Percentiles rank a stretch among this genome's conserved stretches.
Conservation (phyloP, 2,113 vertebrate genomes). For the human region DNA sequence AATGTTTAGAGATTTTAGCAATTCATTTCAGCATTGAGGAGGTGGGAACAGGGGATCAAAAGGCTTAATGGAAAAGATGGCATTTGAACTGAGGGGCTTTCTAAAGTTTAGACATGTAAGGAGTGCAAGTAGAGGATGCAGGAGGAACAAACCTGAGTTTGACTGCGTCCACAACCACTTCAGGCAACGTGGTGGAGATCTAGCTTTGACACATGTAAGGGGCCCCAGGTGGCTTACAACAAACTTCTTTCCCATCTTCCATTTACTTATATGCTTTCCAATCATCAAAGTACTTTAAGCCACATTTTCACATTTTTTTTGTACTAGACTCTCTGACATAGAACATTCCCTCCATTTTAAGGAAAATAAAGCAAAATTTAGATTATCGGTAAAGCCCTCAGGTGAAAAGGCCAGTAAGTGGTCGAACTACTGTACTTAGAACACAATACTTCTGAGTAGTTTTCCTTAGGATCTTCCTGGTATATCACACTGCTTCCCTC, state of each 20-base stretch:
- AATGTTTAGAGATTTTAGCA: neutral
- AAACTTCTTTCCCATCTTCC: neutral
- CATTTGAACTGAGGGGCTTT: neutral
- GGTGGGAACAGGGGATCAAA: neutral
- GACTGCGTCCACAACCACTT: neutral
- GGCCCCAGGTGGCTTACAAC: neutral
- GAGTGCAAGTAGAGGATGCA: neutral
- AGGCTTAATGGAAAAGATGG: neutral
- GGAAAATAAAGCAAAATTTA: neutral
- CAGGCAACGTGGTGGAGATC: neutral
- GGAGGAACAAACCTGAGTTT: neutral
- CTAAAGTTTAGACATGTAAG: neutral
- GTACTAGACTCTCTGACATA: neutral
- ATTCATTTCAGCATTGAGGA: neutral
- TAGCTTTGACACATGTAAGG: neutral
- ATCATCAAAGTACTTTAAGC: neutral
- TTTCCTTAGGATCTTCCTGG: neutral
- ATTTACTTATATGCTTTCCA: neutral
- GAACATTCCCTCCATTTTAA: neutral
- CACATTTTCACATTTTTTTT: neutral
- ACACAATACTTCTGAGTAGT: neutral
- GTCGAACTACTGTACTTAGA: neutral
- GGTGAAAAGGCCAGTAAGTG: neutral
- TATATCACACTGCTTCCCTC: neutral
- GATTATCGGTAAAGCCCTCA: neutral